A percentile compares a stretch with the other conserved stretches of the same genome.
phyloP scores from a whole-genome alignment of 2,113 vertebrate species.

The Gasterosteus nipponicus region DNA sequence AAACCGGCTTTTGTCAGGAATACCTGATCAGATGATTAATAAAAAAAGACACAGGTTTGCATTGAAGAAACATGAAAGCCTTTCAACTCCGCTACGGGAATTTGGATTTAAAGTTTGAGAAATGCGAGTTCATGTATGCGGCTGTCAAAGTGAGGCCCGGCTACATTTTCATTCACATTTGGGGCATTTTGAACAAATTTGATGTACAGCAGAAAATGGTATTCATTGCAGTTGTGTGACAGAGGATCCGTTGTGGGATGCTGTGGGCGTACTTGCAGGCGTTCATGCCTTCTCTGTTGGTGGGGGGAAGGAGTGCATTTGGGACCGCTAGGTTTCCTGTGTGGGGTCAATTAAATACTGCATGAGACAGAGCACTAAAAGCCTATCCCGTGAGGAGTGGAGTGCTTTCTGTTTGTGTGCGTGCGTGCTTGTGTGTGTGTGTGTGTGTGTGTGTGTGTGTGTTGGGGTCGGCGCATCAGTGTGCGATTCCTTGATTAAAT shows the following conservation, averaged over 20 bases:
- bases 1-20: neutral
- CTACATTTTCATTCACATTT: neutral
- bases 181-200: constrained; percentile 18
- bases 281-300: constrained; percentile 61
- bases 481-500: constrained; percentile 80
- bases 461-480: constrained; percentile 63
- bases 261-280: constrained; percentile 64
- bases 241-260: constrained; percentile 56
- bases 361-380: constrained; percentile 87
- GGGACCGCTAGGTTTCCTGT: constrained; percentile 83
- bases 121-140: neutral
- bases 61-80: neutral
- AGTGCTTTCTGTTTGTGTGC: constrained; percentile 73
- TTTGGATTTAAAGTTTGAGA: constrained; percentile 55
- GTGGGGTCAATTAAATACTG: constrained; percentile 87
- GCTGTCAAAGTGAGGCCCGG: constrained; percentile 6
- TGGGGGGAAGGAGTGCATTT: constrained; percentile 79
- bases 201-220: constrained; percentile 55
- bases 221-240: constrained; percentile 61
- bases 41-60: neutral
- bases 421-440: constrained; percentile 31
- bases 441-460: constrained; percentile 30
- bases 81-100: constrained; percentile 9
- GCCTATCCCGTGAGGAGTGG: constrained; percentile 79
- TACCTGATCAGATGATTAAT: neutral